These are phyloP conservation scores for Hydrozoanthus gracilis DNA, from an alignment of 92 coral and sea anemone species.

Conservation along the genomic window DNA sequence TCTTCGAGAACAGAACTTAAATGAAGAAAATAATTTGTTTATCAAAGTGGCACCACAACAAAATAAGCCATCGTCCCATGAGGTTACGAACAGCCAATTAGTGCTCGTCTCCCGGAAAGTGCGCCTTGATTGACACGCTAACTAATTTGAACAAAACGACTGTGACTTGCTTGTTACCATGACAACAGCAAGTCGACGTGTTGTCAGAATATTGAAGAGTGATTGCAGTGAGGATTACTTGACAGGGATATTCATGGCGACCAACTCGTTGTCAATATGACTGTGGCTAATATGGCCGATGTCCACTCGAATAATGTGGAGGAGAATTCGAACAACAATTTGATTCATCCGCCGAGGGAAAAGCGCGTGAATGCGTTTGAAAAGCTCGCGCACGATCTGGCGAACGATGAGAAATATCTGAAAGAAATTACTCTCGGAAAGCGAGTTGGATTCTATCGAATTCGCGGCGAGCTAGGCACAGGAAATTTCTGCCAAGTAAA, in stretches of 20 bases:
- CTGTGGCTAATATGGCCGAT: slow-evolving; percentile 89
- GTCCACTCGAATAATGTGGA: slow-evolving; percentile 71
- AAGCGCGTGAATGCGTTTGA: slow-evolving; percentile 83
- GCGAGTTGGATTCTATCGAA: slow-evolving; percentile 97
- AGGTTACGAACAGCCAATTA: slow-evolving; percentile 22
- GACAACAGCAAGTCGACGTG: slow-evolving; percentile 52
- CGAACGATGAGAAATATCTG: slow-evolving; percentile 82
- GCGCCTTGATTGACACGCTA: slow-evolving; percentile 12
- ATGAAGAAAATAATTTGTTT: not conserved
- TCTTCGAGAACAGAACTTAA: too few relatives aligned
- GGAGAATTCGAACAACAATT: slow-evolving; percentile 57
- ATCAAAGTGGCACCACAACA: too few relatives aligned
- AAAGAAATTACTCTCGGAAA: slow-evolving; percentile 96
- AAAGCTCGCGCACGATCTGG: slow-evolving; percentile 81
- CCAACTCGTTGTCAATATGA: slow-evolving; percentile 62
- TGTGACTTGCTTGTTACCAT: slow-evolving; percentile 13
- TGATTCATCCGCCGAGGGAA: slow-evolving; percentile 66
- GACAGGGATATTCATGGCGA: slow-evolving; percentile 54
- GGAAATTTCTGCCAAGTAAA: slow-evolving; percentile 99
- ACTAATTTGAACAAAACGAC: slow-evolving; percentile 13
- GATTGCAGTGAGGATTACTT: slow-evolving; percentile 40
- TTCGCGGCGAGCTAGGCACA: slow-evolving; percentile 96
- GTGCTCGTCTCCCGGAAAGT: not conserved
- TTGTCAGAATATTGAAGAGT: slow-evolving; percentile 54
- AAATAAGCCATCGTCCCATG: not conserved